Evolutionary conservation across 2,113 vertebrate species (phyloP).

Genomic region (Microcebus lehilahytsara): DNA sequence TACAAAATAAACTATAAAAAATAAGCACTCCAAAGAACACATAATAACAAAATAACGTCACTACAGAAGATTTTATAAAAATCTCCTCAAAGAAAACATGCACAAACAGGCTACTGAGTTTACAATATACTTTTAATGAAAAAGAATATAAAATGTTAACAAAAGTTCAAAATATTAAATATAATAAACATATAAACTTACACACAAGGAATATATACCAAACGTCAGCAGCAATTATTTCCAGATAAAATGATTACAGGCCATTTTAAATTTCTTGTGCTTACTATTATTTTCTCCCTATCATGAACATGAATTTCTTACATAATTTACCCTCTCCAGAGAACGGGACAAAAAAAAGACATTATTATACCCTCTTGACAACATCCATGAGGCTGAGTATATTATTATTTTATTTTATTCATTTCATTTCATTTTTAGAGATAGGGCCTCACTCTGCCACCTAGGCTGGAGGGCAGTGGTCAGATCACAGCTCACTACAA

Average conservation of each 20-base stretch:
- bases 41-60: neutral
- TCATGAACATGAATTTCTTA: neutral
- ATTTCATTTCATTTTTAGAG: too few relatives aligned
- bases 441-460: too few relatives aligned
- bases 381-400: too few relatives aligned
- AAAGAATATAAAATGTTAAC: neutral
- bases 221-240: neutral
- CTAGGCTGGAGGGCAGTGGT: too few relatives aligned
- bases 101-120: neutral
- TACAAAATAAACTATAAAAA: slow-evolving; percentile 7
- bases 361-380: too few relatives aligned
- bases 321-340: neutral
- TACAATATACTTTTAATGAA: slow-evolving; percentile 22
- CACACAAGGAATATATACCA: neutral
- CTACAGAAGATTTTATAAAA: neutral
- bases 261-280: neutral
- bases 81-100: neutral
- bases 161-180: neutral
- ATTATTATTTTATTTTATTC: too few relatives aligned
- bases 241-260: neutral
- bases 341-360: neutral
- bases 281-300: neutral
- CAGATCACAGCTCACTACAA: too few relatives aligned
- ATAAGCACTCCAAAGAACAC: neutral
- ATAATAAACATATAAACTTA: slow-evolving; percentile 1